phyloP scores from a whole-genome alignment of 1,140 invertebrate genomes.

The Apis mellifera region Amel_HAv3.1 CM009941.2:2578501-2579000 shows the following conservation, averaged over 20 bases:
- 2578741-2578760: neutral
- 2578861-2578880: no score
- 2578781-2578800: neutral
- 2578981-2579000: constrained; percentile 10
- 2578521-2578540: constrained; percentile 54
- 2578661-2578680: constrained; percentile 47
- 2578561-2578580: constrained; percentile 75
- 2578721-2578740: neutral
- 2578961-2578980: constrained; percentile 10
- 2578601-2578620: constrained; percentile 41
- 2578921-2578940: constrained; percentile 24
- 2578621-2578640: constrained; percentile 28
- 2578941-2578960: constrained; percentile 21
- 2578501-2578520: constrained; percentile 40
- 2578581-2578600: constrained; percentile 70
- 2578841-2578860: no score
- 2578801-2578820: no score
- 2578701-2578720: neutral
- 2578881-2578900: neutral
- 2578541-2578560: constrained; percentile 62
- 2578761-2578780: neutral
- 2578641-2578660: constrained; percentile 35
- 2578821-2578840: no score
- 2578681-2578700: neutral
- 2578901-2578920: neutral